Percentiles rank a stretch among this genome's conserved stretches.
These are phyloP conservation scores for Glossophaga mutica DNA, from an alignment of 2,797 vertebrate genomes.

Conservation along the genomic window DNA sequence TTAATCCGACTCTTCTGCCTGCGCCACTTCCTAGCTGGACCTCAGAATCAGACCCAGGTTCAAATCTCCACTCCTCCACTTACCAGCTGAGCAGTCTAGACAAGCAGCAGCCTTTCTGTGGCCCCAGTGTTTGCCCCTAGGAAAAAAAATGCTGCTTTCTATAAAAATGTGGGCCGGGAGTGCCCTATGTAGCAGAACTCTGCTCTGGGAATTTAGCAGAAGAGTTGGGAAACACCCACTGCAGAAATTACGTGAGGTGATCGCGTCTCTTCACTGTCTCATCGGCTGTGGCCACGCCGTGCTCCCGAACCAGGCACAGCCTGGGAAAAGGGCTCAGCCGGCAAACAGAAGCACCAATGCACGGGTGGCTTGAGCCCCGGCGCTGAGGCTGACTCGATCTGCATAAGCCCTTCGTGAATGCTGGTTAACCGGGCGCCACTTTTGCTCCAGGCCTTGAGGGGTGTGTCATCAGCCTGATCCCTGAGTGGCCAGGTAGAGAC, in stretches of 20 bases:
- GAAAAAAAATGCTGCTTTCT: neutral
- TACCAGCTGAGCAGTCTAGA: neutral
- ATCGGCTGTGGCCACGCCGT: accelerated
- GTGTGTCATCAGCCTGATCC: neutral
- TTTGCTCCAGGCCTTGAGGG: neutral
- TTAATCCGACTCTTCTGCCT: too few species aligned
- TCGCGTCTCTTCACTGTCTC: accelerated
- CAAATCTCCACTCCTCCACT: neutral
- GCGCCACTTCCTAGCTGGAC: neutral
- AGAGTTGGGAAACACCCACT: accelerated
- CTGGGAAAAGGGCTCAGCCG: accelerated
- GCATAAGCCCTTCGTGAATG: accelerated
- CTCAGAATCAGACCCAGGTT: neutral
- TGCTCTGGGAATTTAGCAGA: neutral
- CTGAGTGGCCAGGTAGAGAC: neutral
- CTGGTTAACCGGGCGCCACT: accelerated
- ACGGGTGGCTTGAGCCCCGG: accelerated
- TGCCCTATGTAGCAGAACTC: accelerated
- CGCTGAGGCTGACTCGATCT: accelerated
- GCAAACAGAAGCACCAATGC: accelerated
- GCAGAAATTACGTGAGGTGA: neutral
- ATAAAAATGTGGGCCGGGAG: accelerated
- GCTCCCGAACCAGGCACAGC: accelerated
- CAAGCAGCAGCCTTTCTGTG: neutral
- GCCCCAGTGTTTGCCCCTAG: neutral